phyloP scores from a whole-genome alignment of 2,888 invertebrate genomes.

The Euproctis similis region DNA sequence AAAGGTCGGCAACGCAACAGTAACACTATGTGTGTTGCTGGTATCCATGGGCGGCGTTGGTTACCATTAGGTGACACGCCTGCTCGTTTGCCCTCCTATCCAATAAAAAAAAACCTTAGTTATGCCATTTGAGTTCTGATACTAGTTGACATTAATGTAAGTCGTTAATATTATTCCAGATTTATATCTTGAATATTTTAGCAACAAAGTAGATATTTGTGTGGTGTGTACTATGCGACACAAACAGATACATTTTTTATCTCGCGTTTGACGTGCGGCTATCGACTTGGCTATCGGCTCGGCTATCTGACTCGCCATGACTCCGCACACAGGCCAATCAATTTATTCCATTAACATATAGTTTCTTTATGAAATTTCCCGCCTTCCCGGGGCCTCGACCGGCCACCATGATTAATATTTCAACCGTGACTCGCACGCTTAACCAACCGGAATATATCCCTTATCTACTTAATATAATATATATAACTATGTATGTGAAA shows the following conservation, averaged over 20 bases:
- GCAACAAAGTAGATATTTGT: neutral
- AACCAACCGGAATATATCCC: conserved; percentile 38
- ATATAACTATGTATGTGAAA: conserved; percentile 10
- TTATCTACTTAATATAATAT: conserved; percentile 25
- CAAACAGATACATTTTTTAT: conserved; percentile 12
- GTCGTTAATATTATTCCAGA: conserved; percentile 4
- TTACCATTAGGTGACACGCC: too few relatives aligned
- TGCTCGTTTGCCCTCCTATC: too few relatives aligned
- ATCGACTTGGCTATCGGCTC: conserved; percentile 8
- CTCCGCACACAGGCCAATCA: conserved; percentile 35
- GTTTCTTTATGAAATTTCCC: conserved; percentile 53
- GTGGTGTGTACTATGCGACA: neutral
- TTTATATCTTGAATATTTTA: conserved; percentile 8
- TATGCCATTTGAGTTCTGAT: too few relatives aligned
- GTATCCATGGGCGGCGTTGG: too few relatives aligned
- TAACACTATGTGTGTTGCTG: too few relatives aligned
- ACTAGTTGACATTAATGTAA: conserved; percentile 3
- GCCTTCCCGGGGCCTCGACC: conserved; percentile 41
- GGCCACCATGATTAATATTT: conserved; percentile 56
- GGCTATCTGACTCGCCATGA: conserved; percentile 34
- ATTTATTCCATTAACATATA: conserved; percentile 61
- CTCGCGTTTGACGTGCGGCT: conserved; percentile 4
- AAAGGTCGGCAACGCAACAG: too few relatives aligned
- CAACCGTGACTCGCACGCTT: conserved; percentile 49
- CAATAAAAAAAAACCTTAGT: too few relatives aligned